A percentile compares a stretch with the other conserved stretches of the same genome.
Conservation (phyloP, 2,888 invertebrate genomes). For the Leucoma salicis region DNA sequence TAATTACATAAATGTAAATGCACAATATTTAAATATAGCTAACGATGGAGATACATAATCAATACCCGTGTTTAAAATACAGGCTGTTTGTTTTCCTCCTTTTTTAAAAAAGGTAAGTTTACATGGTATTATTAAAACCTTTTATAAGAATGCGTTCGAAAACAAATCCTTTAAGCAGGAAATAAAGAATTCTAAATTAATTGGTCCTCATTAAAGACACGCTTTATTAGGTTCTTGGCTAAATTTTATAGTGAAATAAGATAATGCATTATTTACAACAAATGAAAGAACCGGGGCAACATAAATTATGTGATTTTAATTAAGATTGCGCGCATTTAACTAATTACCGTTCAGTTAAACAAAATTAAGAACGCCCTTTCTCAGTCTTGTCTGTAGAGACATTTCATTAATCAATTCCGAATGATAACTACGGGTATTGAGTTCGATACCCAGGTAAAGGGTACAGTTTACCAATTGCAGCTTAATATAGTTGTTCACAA, state of each 20-base stretch:
- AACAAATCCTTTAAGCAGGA: too few relatives aligned
- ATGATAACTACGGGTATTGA: neutral
- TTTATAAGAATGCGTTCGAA: too few relatives aligned
- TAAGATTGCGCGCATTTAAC: slow-evolving; percentile 23
- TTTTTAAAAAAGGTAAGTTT: too few relatives aligned
- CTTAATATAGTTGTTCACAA: too few relatives aligned
- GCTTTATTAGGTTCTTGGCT: slow-evolving; percentile 7
- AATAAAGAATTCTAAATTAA: neutral
- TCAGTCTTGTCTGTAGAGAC: neutral
- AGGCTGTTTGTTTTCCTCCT: too few relatives aligned
- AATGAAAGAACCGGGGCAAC: slow-evolving; percentile 1
- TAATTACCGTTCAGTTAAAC: slow-evolving; percentile 18
- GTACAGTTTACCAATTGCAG: too few relatives aligned
- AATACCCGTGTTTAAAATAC: too few relatives aligned
- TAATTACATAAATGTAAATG: too few relatives aligned
- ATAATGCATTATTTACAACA: slow-evolving; percentile 1
- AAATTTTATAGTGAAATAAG: neutral
- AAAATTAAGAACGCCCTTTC: slow-evolving; percentile 1
- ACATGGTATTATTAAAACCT: too few relatives aligned
- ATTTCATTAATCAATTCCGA: neutral
- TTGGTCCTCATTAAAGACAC: neutral
- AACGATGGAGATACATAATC: too few relatives aligned
- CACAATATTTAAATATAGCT: too few relatives aligned
- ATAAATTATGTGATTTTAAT: slow-evolving; percentile 19
- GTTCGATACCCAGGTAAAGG: too few relatives aligned